Base-by-base conservation (phyloP, 2,888 invertebrate species). In the Standfussiana lucernea region DNA sequence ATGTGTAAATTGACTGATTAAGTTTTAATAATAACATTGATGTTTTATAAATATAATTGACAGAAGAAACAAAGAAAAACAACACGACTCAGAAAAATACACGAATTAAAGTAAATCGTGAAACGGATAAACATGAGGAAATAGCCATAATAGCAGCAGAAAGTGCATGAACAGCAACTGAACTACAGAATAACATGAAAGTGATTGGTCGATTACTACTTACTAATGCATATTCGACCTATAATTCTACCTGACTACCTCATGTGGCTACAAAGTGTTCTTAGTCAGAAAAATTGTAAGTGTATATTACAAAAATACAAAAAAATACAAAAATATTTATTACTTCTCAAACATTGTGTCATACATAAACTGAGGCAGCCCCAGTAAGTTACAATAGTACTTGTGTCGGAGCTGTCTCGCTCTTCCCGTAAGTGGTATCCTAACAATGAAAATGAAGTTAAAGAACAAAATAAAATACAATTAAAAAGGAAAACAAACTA, bases 261-360 rank as follows among this genome's bases (percentile, higher is more conserved):
- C 32, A 45, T 35, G 32, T 15, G 18, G 24, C 2, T 37, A 69
- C 28, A 24, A 45, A 40, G 64, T 47, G 78, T 70, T 79, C 50
- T 45, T 32, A 18, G 24, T 21, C 13, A 35, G 47, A 28, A 79
- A 66, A 70, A 84, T 80, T 70, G 80, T 70, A 79, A 84, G 84
- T 62, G 28, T 62, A 84, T 68, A n/a, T n/a, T n/a, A n/a, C n/a
- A n/a, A n/a, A n/a, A n/a, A n/a, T n/a, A n/a, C n/a, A n/a, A n/a
- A n/a, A n/a, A n/a, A n/a, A n/a, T n/a, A n/a, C n/a, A n/a, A n/a
- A n/a, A n/a, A n/a, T n/a, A n/a, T n/a, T n/a, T n/a, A n/a, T n/a
- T n/a, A n/a, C n/a, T n/a, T n/a, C n/a, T n/a, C n/a, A n/a, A n/a
- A n/a, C n/a, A n/a, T n/a, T n/a, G n/a, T n/a, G n/a, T n/a, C n/a